These are phyloP conservation scores for Myathropa florea DNA, from an alignment of 2,888 invertebrate genomes.

Conservation along the genomic window DNA sequence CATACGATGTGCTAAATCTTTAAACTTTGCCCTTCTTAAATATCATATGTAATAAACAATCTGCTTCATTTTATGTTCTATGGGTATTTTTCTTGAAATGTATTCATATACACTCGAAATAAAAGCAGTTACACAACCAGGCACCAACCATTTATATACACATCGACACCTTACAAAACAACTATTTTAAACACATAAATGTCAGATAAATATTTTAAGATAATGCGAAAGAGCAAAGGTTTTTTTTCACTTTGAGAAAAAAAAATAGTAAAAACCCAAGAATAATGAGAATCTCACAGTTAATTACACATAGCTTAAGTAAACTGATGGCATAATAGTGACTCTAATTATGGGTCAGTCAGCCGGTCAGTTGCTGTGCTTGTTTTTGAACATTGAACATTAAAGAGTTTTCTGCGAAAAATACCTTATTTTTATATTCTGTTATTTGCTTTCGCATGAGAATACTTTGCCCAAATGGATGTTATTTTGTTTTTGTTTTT, in stretches of 20 bases:
- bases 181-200: not conserved
- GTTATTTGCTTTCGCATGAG: constrained; percentile 33
- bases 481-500: not conserved
- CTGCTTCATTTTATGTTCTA: constrained; percentile 25
- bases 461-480: constrained; percentile 25
- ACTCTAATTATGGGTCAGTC: not conserved
- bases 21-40: constrained; percentile 50
- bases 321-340: constrained; percentile 1
- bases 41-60: constrained; percentile 35
- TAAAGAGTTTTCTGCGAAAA: not conserved
- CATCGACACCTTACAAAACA: not conserved
- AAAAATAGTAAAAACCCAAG: not conserved
- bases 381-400: not conserved
- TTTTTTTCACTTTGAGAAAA: not conserved
- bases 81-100: constrained; percentile 12
- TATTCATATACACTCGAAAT: not conserved
- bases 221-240: not conserved
- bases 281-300: not conserved
- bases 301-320: not conserved
- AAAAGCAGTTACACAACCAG: not conserved
- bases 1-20: constrained; percentile 60
- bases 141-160: constrained; percentile 15
- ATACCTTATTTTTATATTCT: not conserved
- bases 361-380: not conserved
- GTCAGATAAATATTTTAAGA: not conserved